Conservation (phyloP, 1,140 invertebrate genomes). For the Calephelis nemesis region DNA sequence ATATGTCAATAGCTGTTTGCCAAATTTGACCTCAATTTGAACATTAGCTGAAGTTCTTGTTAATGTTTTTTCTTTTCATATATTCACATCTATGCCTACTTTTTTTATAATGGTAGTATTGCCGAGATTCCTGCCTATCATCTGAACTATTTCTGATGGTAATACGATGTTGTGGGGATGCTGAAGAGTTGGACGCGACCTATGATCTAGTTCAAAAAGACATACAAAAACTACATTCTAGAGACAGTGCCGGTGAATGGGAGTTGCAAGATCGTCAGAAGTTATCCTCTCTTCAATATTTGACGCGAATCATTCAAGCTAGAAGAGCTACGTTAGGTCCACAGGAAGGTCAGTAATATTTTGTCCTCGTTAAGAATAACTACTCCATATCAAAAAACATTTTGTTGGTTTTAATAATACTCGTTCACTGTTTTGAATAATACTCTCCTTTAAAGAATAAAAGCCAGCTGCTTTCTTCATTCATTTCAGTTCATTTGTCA, state of each 20-base stretch:
- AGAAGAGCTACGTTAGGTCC: slow-evolving; percentile 65
- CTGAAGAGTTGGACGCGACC: slow-evolving; percentile 90
- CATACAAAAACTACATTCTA: slow-evolving; percentile 89
- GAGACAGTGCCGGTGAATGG: slow-evolving; percentile 91
- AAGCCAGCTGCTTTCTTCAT: too few relatives aligned
- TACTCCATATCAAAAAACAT: too few relatives aligned
- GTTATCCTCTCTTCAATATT: slow-evolving; percentile 91
- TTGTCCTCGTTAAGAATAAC: not conserved
- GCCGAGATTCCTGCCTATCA: slow-evolving; percentile 85
- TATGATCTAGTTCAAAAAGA: slow-evolving; percentile 89
- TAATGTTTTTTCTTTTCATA: too few relatives aligned
- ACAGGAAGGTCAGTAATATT: slow-evolving; percentile 52
- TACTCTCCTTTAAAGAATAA: too few relatives aligned
- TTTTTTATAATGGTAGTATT: slow-evolving; percentile 81
- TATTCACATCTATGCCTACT: not conserved
- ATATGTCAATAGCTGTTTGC: too few relatives aligned
- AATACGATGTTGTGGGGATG: slow-evolving; percentile 87
- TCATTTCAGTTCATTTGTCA: too few relatives aligned
- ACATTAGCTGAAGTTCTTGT: too few relatives aligned
- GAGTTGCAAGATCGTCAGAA: slow-evolving; percentile 92
- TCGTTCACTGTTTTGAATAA: too few relatives aligned
- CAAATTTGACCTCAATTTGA: too few relatives aligned
- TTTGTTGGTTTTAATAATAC: too few relatives aligned
- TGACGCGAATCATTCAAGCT: slow-evolving; percentile 83
- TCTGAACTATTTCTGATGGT: slow-evolving; percentile 91